These are phyloP conservation scores for Halocynthia aurantium DNA, from an alignment of 23 tunicate genomes.

Conservation along the genomic window DNA sequence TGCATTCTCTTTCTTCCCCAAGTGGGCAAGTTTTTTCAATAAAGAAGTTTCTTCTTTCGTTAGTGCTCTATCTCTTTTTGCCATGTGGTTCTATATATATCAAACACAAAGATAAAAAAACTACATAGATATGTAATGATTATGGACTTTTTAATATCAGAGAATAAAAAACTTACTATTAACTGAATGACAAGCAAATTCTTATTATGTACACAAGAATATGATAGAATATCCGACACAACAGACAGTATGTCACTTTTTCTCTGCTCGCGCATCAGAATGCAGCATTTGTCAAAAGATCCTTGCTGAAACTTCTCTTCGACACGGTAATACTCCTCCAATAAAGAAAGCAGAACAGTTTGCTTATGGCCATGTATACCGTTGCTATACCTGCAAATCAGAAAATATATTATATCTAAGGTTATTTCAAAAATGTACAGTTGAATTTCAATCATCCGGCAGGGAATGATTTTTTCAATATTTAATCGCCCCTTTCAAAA, in stretches of 20 bases:
- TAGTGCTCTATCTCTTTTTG: conserved; percentile 53
- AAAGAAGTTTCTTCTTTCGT: conserved; percentile 43
- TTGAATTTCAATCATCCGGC: too few relatives aligned
- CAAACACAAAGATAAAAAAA: not conserved
- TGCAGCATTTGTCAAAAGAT: conserved; percentile 88
- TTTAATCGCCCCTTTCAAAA: too few relatives aligned
- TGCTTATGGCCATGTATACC: conserved; percentile 95
- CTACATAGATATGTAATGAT: not conserved
- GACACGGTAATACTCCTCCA: conserved; percentile 76
- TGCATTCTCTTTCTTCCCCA: conserved; percentile 88
- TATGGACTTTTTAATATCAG: not conserved
- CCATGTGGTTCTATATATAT: conserved; percentile 46
- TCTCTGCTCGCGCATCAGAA: conserved; percentile 65
- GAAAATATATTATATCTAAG: not conserved
- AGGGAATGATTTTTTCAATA: too few relatives aligned
- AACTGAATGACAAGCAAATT: conserved; percentile 66
- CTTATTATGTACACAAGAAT: conserved; percentile 61
- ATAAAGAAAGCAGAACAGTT: conserved; percentile 48
- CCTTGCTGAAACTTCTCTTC: conserved; percentile 92
- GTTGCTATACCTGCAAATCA: conserved; percentile 54
- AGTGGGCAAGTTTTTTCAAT: conserved; percentile 59
- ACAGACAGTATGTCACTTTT: conserved; percentile 58
- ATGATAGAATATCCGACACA: conserved; percentile 83
- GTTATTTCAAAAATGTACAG: too few relatives aligned
- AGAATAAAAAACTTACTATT: conserved; percentile 57